Base-by-base conservation (phyloP, 2,113 vertebrate genomes). In the Chrysochloris asiatica region DNA sequence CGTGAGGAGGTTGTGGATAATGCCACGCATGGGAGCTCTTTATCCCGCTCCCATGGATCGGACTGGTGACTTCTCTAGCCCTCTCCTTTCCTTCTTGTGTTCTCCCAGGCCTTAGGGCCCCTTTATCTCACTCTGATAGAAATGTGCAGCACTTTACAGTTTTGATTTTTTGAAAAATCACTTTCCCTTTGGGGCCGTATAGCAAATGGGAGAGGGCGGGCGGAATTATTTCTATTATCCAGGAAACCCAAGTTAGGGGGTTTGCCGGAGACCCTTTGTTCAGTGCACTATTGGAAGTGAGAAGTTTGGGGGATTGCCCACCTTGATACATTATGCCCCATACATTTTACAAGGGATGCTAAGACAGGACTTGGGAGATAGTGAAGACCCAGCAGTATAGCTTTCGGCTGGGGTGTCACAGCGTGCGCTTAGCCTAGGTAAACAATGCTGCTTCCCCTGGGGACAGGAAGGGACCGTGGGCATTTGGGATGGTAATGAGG, bases 361-460 rank as follows among this genome's bases (percentile, higher is more conserved):
- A 76, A 26, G 38, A 6, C 24, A 8, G 14, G 36, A 28, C 22
- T 8, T 26, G 36, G 72, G 48, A 16, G 30, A 36, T 45, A 3
- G 1, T 0, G 4, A 73, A 54, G 43, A 45, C 7, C 1, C 47
- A 84, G 63, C 90, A 41, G 82, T 30, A 21, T n/a, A n/a, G n/a
- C n/a, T n/a, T 88, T n/a, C 1, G 33, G 59, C 67, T 0, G 4
- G 12, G 48, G 43, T 67, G n/a, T 83, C 86, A 38, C 9, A 24
- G 61, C 76, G 72, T 54, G 80, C 14, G 47, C 88, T 38, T 6
- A n/a, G 84, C 67, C 71, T 86, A 71, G 56, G 59, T 78, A 86
- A 94, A 83, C 86, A 89, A 77, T 33, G 8, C 28, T 0, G 80
- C 71, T 92, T 95, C 93, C 83, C 86, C 30, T 21, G 48, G 83